phyloP scores from a whole-genome alignment of 2,797 vertebrate genomes.

The Sphenopsis melanotis region DNA sequence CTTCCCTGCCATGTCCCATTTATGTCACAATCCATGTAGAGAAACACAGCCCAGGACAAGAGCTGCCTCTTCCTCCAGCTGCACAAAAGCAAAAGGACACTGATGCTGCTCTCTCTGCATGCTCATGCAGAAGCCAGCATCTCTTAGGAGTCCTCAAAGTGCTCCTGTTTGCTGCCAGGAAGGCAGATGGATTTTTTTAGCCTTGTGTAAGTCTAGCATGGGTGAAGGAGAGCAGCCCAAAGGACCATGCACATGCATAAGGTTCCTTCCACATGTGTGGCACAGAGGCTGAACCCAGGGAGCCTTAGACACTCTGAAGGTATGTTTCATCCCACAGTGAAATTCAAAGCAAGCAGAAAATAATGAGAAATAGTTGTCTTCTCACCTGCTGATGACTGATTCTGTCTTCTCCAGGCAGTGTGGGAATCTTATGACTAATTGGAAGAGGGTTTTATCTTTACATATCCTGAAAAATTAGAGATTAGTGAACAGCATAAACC shows the following conservation, averaged over 20 bases:
- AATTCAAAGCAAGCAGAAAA: background rate
- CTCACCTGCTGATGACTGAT: constrained; percentile 53
- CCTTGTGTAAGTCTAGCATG: background rate
- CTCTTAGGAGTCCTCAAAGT: background rate
- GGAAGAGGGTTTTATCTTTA: constrained; percentile 45
- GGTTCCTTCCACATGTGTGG: background rate
- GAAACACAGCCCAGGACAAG: background rate
- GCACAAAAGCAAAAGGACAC: background rate
- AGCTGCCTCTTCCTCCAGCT: background rate
- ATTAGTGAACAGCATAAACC: background rate
- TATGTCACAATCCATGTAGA: background rate
- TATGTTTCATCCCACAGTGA: background rate
- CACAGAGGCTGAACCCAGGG: background rate
- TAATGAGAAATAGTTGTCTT: background rate
- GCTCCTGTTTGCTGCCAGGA: background rate
- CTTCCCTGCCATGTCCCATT: background rate
- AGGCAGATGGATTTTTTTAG: background rate
- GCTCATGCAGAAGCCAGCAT: background rate
- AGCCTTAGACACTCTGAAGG: background rate
- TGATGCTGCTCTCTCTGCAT: background rate
- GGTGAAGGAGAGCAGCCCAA: background rate
- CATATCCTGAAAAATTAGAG: constrained; percentile 44
- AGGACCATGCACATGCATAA: background rate
- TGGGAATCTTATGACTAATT: constrained; percentile 38
- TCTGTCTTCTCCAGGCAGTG: constrained; percentile 26